Base-by-base conservation (phyloP, 2,888 invertebrate species). In the Adela reaumurella region DNA sequence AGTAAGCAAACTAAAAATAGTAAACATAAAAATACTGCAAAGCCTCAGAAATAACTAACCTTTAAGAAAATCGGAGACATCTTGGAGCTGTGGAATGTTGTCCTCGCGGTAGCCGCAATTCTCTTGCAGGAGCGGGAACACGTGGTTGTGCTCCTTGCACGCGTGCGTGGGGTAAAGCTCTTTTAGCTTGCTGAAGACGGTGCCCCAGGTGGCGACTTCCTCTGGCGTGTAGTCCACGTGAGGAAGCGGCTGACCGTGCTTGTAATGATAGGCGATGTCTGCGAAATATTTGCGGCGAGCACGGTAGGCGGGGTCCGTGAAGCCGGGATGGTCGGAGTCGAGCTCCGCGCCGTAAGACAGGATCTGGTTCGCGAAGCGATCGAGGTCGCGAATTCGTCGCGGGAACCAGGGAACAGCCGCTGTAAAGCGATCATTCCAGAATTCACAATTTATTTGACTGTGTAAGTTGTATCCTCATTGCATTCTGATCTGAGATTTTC, bases 321-420 rank as follows among this genome's bases (percentile, higher is more conserved):
- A 99, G 52, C 98, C 99, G 0, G 99, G 99, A 81, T 99, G 99
- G 69, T 99, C 99, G 0, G 93, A 74, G 60, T 92, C 90, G 49
- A 99, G 74, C 65, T 99, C 98, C 0, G 95, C 81, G 1, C 99
- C 99, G 63, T 98, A 99, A 3, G 96, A 94, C 17, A 99, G 77
- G 57, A 99, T 97, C 65, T 98, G 94, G 72, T 98, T 97, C 14
- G 98, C 94, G 63, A 97, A 97, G 52, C 91, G 86, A 70, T 99
- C 99, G 60, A 99, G 77, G 63, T 99, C 99, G 18, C 92, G 83
- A 54, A 98, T 96, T 61, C 94, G 88, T 46, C 91, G 83, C 0
- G 99, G 99, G 66, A 99, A 99, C 99, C 99, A 99, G 0, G 97
- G 97, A 0, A 97, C 92, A 14, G 92, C 88, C 54, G 88, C 88